These are phyloP conservation scores for Telenomus remus DNA, from an alignment of 1,140 invertebrate genomes.

Conservation along the genomic window DNA sequence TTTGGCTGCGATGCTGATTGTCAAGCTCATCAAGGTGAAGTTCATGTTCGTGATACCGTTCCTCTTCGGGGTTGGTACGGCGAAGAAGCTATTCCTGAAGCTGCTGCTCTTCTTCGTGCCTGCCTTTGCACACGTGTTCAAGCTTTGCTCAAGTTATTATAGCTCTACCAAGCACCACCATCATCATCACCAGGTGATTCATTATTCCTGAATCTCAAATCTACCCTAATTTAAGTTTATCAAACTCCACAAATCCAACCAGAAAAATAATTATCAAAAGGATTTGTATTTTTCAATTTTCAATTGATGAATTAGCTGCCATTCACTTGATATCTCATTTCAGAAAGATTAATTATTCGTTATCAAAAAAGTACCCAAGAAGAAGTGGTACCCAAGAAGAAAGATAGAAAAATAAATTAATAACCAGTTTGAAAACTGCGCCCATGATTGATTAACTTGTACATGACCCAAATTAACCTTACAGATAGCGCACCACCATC, in stretches of 20 bases:
- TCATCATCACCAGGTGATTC: slow-evolving; percentile 79
- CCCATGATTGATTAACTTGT: slow-evolving; percentile 1
- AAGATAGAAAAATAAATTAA: not conserved
- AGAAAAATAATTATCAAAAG: too few relatives aligned
- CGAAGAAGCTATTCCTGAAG: slow-evolving; percentile 88
- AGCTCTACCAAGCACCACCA: slow-evolving; percentile 86
- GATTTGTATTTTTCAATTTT: too few relatives aligned
- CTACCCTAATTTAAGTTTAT: not conserved
- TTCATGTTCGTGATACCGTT: slow-evolving; percentile 85
- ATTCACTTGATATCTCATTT: too few relatives aligned
- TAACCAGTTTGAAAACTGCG: not conserved
- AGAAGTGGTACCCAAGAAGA: too few relatives aligned
- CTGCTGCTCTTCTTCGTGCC: slow-evolving; percentile 87
- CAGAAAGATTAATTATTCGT: not conserved
- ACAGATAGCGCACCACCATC: slow-evolving; percentile 77
- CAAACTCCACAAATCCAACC: too few relatives aligned
- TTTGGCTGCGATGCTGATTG: slow-evolving; percentile 83
- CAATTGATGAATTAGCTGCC: too few relatives aligned
- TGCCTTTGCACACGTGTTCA: slow-evolving; percentile 87
- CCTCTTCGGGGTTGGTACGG: slow-evolving; percentile 84
- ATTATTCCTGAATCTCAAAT: not conserved
- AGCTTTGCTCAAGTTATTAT: slow-evolving; percentile 88
- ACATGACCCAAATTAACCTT: slow-evolving; percentile 50
- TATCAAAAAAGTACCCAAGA: too few relatives aligned
- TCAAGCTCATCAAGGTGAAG: slow-evolving; percentile 86